Conservation (phyloP, 2,888 invertebrate genomes). For the Sarcophaga caerulescens region DNA sequence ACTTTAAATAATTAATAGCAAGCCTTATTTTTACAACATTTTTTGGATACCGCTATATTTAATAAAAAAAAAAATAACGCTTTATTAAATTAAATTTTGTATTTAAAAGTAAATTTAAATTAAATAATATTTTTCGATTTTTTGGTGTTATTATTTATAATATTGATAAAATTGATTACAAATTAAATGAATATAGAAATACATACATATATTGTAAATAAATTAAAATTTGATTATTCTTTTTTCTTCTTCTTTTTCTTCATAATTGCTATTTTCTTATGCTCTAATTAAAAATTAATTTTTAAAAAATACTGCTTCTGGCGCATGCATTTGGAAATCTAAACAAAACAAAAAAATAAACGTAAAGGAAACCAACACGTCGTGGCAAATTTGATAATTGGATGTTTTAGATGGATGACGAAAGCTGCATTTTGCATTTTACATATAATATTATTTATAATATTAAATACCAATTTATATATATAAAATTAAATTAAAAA, state of each 20-base stretch:
- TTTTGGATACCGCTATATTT: no score
- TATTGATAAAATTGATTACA: no score
- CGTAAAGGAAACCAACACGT: slow-evolving; percentile 74
- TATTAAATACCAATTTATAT: not conserved
- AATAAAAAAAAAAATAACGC: no score
- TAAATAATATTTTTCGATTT: no score
- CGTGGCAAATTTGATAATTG: slow-evolving; percentile 79
- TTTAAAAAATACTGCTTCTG: slow-evolving; percentile 25
- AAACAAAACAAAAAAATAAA: slow-evolving; percentile 27
- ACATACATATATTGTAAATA: slow-evolving; percentile 13
- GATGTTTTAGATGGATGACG: slow-evolving; percentile 75
- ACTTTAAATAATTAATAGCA: no score
- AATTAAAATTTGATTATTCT: slow-evolving; percentile 30
- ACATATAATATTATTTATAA: slow-evolving; percentile 16
- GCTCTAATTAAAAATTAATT: not conserved
- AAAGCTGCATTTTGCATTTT: slow-evolving; percentile 2
- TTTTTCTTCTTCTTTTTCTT: slow-evolving; percentile 30
- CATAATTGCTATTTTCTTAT: not conserved
- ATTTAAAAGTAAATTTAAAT: no score
- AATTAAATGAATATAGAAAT: not conserved
- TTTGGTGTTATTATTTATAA: no score
- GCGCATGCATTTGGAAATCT: slow-evolving; percentile 39
- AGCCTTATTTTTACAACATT: no score
- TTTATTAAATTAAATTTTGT: no score
- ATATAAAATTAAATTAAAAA: not conserved